phyloP scores from a whole-genome alignment of 2,797 vertebrate genomes.

The Pteropus rufus region DNA sequence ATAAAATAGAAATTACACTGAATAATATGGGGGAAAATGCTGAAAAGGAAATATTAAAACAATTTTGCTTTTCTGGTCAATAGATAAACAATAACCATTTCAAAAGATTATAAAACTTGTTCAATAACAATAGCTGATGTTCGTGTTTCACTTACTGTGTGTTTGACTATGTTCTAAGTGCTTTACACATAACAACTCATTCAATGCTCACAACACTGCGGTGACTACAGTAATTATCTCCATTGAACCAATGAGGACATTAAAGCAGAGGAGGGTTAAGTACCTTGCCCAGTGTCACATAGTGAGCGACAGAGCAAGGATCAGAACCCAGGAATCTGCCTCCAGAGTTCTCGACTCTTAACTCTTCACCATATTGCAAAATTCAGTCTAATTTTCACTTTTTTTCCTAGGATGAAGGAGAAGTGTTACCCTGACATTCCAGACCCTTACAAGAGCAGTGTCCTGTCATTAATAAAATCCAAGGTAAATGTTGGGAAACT shows the following conservation, averaged over 20 bases:
- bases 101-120: not conserved
- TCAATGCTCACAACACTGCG: not conserved
- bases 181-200: not conserved
- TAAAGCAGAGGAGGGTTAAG: not conserved
- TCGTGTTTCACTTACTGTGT: not conserved
- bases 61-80: not conserved
- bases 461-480: slow-evolving; percentile 77
- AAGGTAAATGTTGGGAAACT: slow-evolving; percentile 68
- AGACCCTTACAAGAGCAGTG: slow-evolving; percentile 81
- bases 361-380: not conserved
- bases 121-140: not conserved
- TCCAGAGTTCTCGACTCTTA: not conserved
- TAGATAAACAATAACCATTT: not conserved
- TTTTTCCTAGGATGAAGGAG: slow-evolving; percentile 79
- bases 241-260: not conserved
- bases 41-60: not conserved
- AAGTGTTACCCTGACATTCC: slow-evolving; percentile 82
- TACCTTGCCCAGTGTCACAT: not conserved
- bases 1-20: not conserved
- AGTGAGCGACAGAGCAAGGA: not conserved
- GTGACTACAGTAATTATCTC: not conserved
- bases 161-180: not conserved
- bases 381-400: not conserved
- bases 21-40: not conserved
- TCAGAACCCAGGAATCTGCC: not conserved